Percentiles rank a stretch among this genome's conserved stretches.
These are phyloP conservation scores for Timema podura DNA, from an alignment of 2,888 invertebrate genomes.

Conservation along the genomic window DNA sequence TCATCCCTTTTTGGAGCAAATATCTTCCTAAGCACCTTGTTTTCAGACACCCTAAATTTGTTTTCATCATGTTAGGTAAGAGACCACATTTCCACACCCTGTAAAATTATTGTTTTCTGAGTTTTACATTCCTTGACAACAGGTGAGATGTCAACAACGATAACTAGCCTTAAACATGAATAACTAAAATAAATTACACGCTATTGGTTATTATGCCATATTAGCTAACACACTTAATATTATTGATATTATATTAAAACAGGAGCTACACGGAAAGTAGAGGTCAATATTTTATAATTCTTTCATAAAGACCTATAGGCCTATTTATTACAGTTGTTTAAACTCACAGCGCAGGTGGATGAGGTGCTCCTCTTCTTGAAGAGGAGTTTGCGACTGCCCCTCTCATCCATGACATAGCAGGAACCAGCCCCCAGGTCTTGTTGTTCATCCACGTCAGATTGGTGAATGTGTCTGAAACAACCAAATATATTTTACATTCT, in stretches of 20 bases:
- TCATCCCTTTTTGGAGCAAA: too few relatives aligned
- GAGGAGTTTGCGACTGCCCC: conserved; percentile 71
- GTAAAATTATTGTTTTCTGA: too few relatives aligned
- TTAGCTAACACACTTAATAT: background rate
- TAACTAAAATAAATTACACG: too few relatives aligned
- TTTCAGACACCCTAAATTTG: too few relatives aligned
- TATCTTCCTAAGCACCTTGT: too few relatives aligned
- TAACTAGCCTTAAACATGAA: too few relatives aligned
- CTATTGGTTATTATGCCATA: too few relatives aligned
- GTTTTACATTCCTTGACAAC: too few relatives aligned
- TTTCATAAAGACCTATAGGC: background rate
- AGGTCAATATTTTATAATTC: background rate
- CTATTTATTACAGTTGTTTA: conserved; percentile 19
- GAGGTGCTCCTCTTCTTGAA: conserved; percentile 88
- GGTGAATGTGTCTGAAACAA: conserved; percentile 57
- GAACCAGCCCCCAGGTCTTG: conserved; percentile 58
- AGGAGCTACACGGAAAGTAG: background rate
- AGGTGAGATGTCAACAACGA: too few relatives aligned
- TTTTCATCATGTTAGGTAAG: too few relatives aligned
- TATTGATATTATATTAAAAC: background rate
- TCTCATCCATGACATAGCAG: conserved; percentile 69
- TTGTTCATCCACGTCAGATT: conserved; percentile 61
- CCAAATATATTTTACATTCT: background rate
- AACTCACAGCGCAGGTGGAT: conserved; percentile 74
- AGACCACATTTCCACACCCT: too few relatives aligned